A percentile compares a stretch with the other conserved stretches of the same genome.
Conservation (phyloP, 2,113 vertebrate species). For the Excalfactoria chinensis region DNA sequence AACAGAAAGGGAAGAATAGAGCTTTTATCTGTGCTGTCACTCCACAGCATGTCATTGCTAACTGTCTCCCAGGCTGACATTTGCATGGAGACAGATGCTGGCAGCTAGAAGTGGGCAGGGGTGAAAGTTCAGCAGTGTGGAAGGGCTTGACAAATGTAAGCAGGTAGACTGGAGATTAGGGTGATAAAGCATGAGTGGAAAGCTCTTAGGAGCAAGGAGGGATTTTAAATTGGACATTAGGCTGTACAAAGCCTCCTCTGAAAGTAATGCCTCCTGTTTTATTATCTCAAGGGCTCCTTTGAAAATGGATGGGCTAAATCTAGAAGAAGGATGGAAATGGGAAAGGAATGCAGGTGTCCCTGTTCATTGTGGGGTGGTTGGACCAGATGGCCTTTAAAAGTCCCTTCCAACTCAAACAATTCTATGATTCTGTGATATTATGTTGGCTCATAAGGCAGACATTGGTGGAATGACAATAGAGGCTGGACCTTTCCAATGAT, state of each 20-base stretch:
- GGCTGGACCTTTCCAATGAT: no score
- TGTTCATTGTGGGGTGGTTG: no score
- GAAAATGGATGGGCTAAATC: no score
- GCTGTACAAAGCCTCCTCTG: background rate
- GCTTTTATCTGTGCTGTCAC: background rate
- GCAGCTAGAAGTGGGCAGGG: constrained; percentile 3
- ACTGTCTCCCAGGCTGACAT: background rate
- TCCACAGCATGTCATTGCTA: background rate
- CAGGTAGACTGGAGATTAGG: constrained; percentile 40
- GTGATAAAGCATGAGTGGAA: background rate
- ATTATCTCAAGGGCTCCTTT: background rate
- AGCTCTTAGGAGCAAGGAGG: background rate
- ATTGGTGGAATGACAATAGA: no score
- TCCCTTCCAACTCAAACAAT: no score
- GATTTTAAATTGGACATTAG: background rate
- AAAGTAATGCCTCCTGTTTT: background rate
- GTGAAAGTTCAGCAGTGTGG: constrained; percentile 18
- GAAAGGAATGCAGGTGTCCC: no score
- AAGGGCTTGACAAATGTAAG: background rate
- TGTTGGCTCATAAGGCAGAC: no score
- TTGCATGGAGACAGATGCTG: background rate
- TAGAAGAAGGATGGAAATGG: no score
- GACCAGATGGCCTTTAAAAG: no score
- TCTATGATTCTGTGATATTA: no score
- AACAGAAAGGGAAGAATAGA: background rate